Percentiles rank a stretch among this genome's conserved stretches.
Evolutionary conservation across 1,140 invertebrate species (phyloP).

Genomic region (Drosophila hydei): DNA sequence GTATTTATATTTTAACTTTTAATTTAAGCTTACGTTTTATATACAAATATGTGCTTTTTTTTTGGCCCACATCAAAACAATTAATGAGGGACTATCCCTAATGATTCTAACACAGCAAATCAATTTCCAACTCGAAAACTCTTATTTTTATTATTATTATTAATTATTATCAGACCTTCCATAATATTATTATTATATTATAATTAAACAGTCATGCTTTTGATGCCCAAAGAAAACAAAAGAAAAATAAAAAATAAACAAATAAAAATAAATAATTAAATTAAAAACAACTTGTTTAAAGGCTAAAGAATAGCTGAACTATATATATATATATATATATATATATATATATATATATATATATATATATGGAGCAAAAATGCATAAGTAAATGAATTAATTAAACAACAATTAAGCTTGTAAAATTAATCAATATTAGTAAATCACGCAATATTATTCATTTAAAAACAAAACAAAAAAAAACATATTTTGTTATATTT

Average conservation of each 20-base stretch:
- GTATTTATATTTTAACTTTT: constrained; percentile 68
- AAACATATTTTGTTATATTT: constrained; percentile 63
- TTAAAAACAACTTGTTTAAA: constrained; percentile 5
- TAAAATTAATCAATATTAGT: constrained; percentile 70
- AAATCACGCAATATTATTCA: constrained; percentile 79
- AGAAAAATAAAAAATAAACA: constrained; percentile 16
- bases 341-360: constrained; percentile 7
- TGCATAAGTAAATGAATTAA: constrained; percentile 13
- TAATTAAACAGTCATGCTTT: constrained; percentile 74
- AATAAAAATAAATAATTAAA: constrained; percentile 1
- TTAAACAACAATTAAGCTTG: constrained; percentile 18
- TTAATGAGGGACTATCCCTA: not conserved
- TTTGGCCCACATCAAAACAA: constrained; percentile 30
- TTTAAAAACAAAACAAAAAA: constrained; percentile 36
- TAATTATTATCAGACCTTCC: constrained; percentile 13
- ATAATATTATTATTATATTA: constrained; percentile 49
- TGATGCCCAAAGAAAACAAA: constrained; percentile 72
- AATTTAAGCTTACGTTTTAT: constrained; percentile 72
- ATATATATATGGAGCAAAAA: not conserved
- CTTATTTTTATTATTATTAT: constrained; percentile 21
- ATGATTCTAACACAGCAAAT: constrained; percentile 6
- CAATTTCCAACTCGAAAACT: constrained; percentile 46
- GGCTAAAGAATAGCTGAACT: not conserved
- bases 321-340: not conserved
- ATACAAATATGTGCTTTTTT: constrained; percentile 49